Evolutionary conservation across 2,113 vertebrate species (phyloP), one percentile per base, ranked within the genome.

Genomic region (Podarcis cretensis): DNA sequence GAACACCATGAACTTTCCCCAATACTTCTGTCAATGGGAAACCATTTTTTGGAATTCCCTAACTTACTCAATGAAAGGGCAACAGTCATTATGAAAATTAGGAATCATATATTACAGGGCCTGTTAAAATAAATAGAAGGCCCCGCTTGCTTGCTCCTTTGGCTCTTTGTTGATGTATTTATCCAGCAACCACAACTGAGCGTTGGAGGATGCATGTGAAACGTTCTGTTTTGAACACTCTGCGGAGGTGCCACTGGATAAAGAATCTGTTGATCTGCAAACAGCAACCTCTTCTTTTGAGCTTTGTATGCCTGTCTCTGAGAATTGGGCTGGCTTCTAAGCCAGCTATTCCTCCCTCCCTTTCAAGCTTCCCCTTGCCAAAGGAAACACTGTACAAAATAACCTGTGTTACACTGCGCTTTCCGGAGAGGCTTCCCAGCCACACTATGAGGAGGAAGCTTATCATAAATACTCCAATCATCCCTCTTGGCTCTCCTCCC

Each of bases 381-480:
- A 86, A 76, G 71, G 84, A 86, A 90, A 40, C 78, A 76, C 68
- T 75, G 40, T 40, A 76, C 57, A 81, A 66, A 89, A 80, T 81
- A 89, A 82, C 69, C 57, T 81, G 69, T 69, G 84, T 81, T 57
- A 66, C 25, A 21, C 69, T 76, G 83, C 18, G 23, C n/a, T 73
- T 89, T 89, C 87, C 87, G 87, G 87, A 69, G 63, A 86, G 63
- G 21, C 78, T 82, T 76, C 71, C 59, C 78, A 68, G 59, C 10
- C 32, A 81, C 30, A 48, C n/a, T 82, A 6, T 10, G 65, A 81
- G 78, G 40, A 76, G 79, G 84, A 81, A 90, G 59, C 37, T 68
- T n/a, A 82, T 69, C 78, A 89, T 90, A 81, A 86, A 86, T 54
- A 10, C 78, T 54, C 68, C 71, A 68, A 86, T 90, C 84, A 90